Conservation (phyloP, 2,113 vertebrate species). For the Pyrgilauda ruficollis region DNA sequence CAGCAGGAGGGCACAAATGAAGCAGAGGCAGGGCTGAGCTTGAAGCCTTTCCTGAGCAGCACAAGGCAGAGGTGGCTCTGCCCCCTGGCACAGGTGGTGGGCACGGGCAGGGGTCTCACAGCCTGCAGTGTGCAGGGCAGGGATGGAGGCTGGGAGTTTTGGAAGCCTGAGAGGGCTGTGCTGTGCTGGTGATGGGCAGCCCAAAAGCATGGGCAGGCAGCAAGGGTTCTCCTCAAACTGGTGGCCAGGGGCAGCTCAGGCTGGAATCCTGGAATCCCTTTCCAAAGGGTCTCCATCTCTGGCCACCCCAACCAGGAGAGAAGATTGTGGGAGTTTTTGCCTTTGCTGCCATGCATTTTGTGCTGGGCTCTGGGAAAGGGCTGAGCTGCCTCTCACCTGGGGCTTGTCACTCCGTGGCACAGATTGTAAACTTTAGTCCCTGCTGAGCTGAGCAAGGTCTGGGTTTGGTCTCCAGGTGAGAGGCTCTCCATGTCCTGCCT, state of each 20-base stretch:
- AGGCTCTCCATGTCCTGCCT: not conserved
- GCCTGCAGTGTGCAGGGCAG: not conserved
- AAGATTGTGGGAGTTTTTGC: not conserved
- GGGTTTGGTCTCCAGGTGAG: not conserved
- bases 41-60: not conserved
- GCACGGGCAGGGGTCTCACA: not conserved
- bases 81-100: not conserved
- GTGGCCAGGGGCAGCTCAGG: not conserved
- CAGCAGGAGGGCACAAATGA: not conserved
- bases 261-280: not conserved
- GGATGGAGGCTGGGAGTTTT: not conserved
- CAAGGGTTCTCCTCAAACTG: rapidly evolving
- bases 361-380: not conserved
- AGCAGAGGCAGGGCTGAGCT: not conserved
- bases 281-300: not conserved
- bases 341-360: not conserved
- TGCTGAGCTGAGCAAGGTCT: not conserved
- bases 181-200: not conserved
- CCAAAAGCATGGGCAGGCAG: not conserved
- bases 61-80: not conserved
- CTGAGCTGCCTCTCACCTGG: not conserved
- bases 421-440: conserved; percentile 35
- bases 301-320: not conserved
- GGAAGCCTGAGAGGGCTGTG: not conserved
- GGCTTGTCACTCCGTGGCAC: not conserved